Percentiles rank a stretch among this genome's conserved stretches.
phyloP scores from a whole-genome alignment of 2,888 invertebrate species.

The Netelia inedita region DNA sequence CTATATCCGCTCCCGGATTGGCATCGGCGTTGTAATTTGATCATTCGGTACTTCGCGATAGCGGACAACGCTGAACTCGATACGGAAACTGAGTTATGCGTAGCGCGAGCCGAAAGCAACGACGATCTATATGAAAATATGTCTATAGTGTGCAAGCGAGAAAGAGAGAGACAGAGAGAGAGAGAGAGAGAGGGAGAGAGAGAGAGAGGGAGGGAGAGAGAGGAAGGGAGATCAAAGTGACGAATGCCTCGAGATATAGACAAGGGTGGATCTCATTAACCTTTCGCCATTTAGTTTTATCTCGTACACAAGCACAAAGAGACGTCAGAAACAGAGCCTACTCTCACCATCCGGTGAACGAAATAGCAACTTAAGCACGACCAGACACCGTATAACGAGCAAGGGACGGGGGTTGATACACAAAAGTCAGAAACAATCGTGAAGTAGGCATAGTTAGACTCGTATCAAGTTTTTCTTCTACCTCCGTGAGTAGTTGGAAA shows the following conservation, averaged over 20 bases:
- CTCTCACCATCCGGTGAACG: not conserved
- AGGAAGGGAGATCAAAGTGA: slow-evolving; percentile 3
- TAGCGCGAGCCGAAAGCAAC: slow-evolving; percentile 11
- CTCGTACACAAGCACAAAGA: not conserved
- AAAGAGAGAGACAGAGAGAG: too few relatives aligned
- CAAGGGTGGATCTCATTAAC: slow-evolving; percentile 18
- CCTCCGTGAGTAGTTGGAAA: not conserved
- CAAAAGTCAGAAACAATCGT: slow-evolving; percentile 1
- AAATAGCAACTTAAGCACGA: slow-evolving; percentile 11
- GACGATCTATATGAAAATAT: not conserved
- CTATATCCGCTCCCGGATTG: not conserved
- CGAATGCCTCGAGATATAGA: not conserved
- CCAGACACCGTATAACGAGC: not conserved
- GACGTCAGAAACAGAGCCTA: not conserved
- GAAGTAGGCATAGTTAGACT: not conserved
- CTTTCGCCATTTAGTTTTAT: not conserved
- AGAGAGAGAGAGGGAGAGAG: too few relatives aligned
- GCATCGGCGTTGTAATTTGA: slow-evolving; percentile 47
- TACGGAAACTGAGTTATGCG: slow-evolving; percentile 52
- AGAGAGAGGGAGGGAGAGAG: too few relatives aligned
- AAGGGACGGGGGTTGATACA: not conserved
- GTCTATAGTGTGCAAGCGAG: not conserved
- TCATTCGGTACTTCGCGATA: slow-evolving; percentile 56
- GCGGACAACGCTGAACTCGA: slow-evolving; percentile 45
- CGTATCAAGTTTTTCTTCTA: not conserved